A percentile compares a stretch with the other conserved stretches of the same genome.
phyloP scores from a whole-genome alignment of 1,140 invertebrate species.

The Ridgeia piscesae region DNA sequence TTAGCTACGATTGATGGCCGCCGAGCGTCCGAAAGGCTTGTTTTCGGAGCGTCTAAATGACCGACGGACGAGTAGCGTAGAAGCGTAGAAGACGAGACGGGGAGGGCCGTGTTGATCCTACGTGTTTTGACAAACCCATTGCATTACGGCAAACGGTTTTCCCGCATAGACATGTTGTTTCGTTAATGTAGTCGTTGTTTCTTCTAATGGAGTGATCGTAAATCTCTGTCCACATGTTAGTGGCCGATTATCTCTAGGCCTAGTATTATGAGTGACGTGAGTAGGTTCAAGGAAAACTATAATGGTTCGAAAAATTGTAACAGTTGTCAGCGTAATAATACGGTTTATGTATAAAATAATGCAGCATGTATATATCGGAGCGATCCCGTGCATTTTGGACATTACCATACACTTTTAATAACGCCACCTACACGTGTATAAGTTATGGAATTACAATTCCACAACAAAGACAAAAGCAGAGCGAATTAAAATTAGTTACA shows the following conservation, averaged over 20 bases:
- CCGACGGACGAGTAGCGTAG: no score
- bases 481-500: no score
- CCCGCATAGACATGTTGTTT: neutral
- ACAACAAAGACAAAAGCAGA: no score
- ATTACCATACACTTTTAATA: no score
- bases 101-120: neutral
- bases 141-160: neutral
- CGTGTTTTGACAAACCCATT: neutral
- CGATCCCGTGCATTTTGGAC: no score
- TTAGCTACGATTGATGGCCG: neutral
- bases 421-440: no score
- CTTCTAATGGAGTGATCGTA: neutral
- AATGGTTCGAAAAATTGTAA: neutral
- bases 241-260: neutral
- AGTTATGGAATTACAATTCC: no score
- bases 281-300: neutral
- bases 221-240: neutral
- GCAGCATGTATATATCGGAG: no score
- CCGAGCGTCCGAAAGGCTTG: neutral
- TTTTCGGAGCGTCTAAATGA: neutral
- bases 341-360: no score
- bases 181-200: neutral
- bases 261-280: neutral
- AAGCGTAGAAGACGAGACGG: no score
- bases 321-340: no score